Conservation (phyloP, 35 echinoderm and acorn worm species). For the Lytechinus variegatus region DNA sequence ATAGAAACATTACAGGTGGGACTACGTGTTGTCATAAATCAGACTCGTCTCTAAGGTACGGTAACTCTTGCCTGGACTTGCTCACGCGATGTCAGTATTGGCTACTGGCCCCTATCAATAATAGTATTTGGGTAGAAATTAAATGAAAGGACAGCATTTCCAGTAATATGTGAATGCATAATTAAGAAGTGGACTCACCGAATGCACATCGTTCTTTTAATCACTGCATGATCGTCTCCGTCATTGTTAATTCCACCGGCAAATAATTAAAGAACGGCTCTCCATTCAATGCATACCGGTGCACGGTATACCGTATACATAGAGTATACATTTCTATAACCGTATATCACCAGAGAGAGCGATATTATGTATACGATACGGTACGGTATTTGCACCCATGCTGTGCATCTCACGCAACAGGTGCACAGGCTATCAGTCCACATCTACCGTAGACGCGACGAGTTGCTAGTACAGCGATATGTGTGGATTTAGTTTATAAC, state of each 20-base stretch:
- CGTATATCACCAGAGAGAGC: too few species aligned
- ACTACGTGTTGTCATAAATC: not conserved
- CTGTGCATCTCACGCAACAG: not conserved
- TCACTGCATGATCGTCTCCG: not conserved
- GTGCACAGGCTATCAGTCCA: not conserved
- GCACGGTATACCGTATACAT: too few species aligned
- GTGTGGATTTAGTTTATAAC: not conserved
- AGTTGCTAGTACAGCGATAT: not conserved
- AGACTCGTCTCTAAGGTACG: not conserved
- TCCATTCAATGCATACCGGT: too few species aligned
- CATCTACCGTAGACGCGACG: not conserved
- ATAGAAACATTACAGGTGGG: not conserved
- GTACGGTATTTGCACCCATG: too few species aligned
- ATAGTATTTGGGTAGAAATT: too few species aligned
- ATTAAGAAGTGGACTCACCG: not conserved
- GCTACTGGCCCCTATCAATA: too few species aligned
- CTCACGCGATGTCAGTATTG: not conserved
- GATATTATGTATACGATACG: too few species aligned
- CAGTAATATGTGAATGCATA: not conserved
- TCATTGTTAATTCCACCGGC: too few species aligned
- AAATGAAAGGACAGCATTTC: not conserved
- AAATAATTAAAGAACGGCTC: too few species aligned
- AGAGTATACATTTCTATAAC: too few species aligned
- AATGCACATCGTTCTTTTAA: not conserved
- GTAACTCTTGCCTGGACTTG: too few species aligned